Evolutionary conservation across 2,113 vertebrate species (phyloP).

Genomic region (Atherinomorus stipes): DNA sequence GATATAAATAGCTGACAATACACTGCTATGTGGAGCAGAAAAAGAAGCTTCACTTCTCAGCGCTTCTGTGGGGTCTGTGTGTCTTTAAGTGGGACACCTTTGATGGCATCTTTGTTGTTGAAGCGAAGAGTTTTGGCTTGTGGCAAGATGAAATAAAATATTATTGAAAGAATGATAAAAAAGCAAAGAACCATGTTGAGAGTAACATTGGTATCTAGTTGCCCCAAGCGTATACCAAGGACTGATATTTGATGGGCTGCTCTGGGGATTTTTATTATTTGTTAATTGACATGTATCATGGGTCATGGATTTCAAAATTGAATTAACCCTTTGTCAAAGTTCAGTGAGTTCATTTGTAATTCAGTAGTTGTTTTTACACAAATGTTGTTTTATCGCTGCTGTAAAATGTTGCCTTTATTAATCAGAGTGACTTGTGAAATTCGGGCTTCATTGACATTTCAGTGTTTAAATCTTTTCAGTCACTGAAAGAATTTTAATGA

Average conservation of each 20-base stretch:
- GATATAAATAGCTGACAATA: constrained; percentile 83
- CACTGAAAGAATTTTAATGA: constrained; percentile 63
- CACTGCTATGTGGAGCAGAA: constrained; percentile 80
- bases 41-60: constrained; percentile 55
- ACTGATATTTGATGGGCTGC: background rate
- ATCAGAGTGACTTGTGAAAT: constrained; percentile 52
- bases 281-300: background rate
- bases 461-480: constrained; percentile 65
- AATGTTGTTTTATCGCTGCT: constrained; percentile 43
- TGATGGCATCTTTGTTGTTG: constrained; percentile 49
- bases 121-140: constrained; percentile 41
- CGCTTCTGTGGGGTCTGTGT: constrained; percentile 50
- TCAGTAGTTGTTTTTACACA: constrained; percentile 40
- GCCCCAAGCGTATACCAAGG: background rate
- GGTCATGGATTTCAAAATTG: background rate
- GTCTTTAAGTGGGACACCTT: constrained; percentile 69
- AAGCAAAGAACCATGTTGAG: constrained; percentile 7
- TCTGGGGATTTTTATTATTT: constrained; percentile 1
- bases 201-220: background rate
- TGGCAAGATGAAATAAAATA: constrained; percentile 31
- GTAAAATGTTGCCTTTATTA: constrained; percentile 58
- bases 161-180: constrained; percentile 12
- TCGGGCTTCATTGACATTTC: constrained; percentile 58
- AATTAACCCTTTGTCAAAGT: constrained; percentile 6
- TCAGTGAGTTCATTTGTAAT: constrained; percentile 33